phyloP scores from a whole-genome alignment of 2,113 vertebrate species.

The Daboia siamensis region DNA sequence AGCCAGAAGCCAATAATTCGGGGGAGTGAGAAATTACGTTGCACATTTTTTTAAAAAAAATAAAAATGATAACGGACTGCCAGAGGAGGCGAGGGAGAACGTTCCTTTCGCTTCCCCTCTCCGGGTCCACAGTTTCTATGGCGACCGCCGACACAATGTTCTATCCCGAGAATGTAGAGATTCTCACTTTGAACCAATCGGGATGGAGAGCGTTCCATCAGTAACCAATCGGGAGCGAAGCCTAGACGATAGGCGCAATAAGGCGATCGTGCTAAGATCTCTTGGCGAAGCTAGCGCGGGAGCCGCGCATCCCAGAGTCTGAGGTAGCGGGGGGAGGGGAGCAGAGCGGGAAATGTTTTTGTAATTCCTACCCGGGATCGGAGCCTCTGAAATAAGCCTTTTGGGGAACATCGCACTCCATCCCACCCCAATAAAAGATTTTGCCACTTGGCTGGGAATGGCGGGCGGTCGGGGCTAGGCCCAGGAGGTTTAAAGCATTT shows the following conservation, averaged over 20 bases:
- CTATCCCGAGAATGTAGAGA: background rate
- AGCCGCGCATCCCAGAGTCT: background rate
- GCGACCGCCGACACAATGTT: conserved; percentile 12
- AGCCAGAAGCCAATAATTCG: background rate
- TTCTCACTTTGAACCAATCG: conserved; percentile 19
- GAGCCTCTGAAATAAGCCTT: background rate
- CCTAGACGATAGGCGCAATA: background rate
- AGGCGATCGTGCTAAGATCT: background rate
- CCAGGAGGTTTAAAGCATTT: background rate
- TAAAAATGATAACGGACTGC: background rate
- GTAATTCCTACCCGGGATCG: background rate
- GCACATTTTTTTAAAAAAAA: background rate
- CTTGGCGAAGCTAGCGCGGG: background rate
- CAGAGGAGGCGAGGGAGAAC: background rate
- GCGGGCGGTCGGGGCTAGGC: background rate
- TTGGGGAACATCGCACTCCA: background rate
- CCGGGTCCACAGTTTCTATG: conserved; percentile 33
- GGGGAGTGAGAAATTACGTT: background rate
- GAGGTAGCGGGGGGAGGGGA: background rate
- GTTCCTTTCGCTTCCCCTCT: background rate
- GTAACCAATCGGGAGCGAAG: conserved; percentile 15
- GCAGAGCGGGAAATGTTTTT: background rate
- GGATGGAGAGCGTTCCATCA: background rate
- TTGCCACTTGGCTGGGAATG: background rate
- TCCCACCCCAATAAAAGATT: background rate